Evolutionary conservation across 2,888 invertebrate genomes (phyloP).

Genomic region (Amphipoea oculea): DNA sequence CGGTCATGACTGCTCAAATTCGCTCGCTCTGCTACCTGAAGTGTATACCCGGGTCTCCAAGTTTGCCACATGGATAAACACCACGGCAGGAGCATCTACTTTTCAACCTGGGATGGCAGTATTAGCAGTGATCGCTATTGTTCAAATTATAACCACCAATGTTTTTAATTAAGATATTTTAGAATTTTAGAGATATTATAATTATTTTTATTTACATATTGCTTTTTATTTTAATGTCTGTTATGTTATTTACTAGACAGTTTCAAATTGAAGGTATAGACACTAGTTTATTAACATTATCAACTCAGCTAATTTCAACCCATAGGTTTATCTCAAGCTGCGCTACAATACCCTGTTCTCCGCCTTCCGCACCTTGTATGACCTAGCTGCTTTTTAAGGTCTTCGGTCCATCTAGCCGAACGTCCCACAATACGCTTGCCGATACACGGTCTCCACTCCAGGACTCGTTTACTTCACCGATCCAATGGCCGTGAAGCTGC

Average conservation of each 20-base stretch:
- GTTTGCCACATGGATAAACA: slow-evolving; percentile 8
- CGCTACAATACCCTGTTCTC: neutral
- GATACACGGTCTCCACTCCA: neutral
- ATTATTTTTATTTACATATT: neutral
- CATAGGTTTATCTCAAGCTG: neutral
- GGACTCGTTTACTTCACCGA: neutral
- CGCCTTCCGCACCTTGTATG: neutral
- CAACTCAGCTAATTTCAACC: too few relatives aligned
- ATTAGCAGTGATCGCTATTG: slow-evolving; percentile 16
- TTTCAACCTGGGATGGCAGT: slow-evolving; percentile 26
- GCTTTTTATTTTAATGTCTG: neutral
- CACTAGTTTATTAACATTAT: neutral
- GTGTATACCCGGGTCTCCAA: slow-evolving; percentile 27
- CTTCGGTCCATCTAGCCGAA: neutral
- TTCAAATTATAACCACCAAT: slow-evolving; percentile 22
- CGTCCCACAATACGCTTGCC: neutral
- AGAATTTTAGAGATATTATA: neutral
- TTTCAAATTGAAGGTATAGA: neutral
- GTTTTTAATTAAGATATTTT: slow-evolving; percentile 3
- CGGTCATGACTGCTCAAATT: neutral
- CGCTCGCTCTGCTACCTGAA: neutral
- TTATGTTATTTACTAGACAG: too few relatives aligned
- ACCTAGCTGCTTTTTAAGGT: neutral
- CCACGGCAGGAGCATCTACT: slow-evolving; percentile 22
- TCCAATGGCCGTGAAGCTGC: neutral